Base-by-base conservation (phyloP, 2,888 invertebrate species). In the Cyclophora albipunctata region DNA sequence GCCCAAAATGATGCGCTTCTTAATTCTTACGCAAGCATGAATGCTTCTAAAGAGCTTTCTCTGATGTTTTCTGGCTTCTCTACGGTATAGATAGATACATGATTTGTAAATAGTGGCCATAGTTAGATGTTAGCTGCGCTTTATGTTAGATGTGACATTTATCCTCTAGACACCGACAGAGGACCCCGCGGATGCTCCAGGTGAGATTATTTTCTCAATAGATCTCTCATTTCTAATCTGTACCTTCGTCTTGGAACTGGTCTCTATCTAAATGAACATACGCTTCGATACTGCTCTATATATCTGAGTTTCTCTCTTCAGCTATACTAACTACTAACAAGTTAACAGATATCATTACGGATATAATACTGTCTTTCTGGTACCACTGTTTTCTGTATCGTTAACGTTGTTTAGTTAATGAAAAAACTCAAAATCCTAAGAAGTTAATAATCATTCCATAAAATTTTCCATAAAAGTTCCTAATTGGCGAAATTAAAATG, bases 131-230 rank as follows among this genome's bases (percentile, higher is more conserved):
- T 67, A 68, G 68, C 55, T 60, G 57, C 59, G 70, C 73, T 74
- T 71, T 60, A 66, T 71, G 68, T 75, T 81, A 74, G 78, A 68
- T 61, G 66, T 67, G 67, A 66, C 3, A 66, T 77, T 75, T 75
- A 65, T 73, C 70, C 73, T 73, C 65, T 77, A 77, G 76, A 70
- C 64, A 63, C 61, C 73, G 62, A 55, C 67, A 58, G 69, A 64
- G 73, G 73, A 76, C 59, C 55, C 57, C 62, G 37, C 4, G 72
- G 77, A 78, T 60, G 44, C 52, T 45, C 49, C 69, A 81, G 81
- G 81, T 81, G 77, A 81, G 81, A 76, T 49, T 54, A 63, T 73
- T 67, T 55, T 43, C 48, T 48, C 54, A 60, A 66, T 64, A 63
- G 61, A 55, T 57, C 48, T 51, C 48, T 57, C 43, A 50, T 54